Evolutionary conservation across 2,113 vertebrate genomes (phyloP).

Genomic region (Deroptyus accipitrinus): DNA sequence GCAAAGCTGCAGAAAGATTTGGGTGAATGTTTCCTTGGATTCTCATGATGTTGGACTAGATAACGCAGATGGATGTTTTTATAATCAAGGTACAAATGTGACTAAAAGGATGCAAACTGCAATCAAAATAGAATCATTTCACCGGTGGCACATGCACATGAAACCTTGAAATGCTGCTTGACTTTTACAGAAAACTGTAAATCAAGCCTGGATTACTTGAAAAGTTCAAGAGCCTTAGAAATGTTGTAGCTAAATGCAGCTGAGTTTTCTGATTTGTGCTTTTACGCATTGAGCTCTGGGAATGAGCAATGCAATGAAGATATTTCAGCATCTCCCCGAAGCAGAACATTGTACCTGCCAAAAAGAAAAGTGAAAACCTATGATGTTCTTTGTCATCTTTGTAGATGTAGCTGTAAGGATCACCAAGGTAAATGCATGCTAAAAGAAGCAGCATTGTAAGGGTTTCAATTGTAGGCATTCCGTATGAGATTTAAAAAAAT

Average conservation of each 20-base stretch:
- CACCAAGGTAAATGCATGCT: neutral
- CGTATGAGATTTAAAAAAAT: neutral
- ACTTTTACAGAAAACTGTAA: constrained; percentile 48
- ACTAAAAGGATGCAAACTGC: neutral
- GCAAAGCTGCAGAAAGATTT: neutral
- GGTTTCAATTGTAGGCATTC: neutral
- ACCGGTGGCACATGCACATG: neutral
- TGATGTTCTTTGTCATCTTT: neutral
- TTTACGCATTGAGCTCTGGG: neutral
- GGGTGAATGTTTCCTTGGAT: neutral
- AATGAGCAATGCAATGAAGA: neutral
- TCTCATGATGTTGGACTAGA: neutral
- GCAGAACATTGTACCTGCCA: neutral
- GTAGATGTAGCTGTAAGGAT: neutral
- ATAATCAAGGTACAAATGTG: neutral
- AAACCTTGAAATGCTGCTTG: constrained; percentile 47
- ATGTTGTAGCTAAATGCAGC: neutral
- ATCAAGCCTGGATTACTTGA: constrained; percentile 29
- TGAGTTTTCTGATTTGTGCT: constrained; percentile 11
- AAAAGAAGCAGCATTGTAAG: neutral
- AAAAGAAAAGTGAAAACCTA: neutral
- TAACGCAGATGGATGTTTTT: neutral
- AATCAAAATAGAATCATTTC: neutral
- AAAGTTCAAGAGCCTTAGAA: constrained; percentile 44
- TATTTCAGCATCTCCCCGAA: neutral